Evolutionary conservation across 92 coral and sea anemone genomes (phyloP), one percentile per base, ranked within the genome.

Genomic region (Montipora capitata): DNA sequence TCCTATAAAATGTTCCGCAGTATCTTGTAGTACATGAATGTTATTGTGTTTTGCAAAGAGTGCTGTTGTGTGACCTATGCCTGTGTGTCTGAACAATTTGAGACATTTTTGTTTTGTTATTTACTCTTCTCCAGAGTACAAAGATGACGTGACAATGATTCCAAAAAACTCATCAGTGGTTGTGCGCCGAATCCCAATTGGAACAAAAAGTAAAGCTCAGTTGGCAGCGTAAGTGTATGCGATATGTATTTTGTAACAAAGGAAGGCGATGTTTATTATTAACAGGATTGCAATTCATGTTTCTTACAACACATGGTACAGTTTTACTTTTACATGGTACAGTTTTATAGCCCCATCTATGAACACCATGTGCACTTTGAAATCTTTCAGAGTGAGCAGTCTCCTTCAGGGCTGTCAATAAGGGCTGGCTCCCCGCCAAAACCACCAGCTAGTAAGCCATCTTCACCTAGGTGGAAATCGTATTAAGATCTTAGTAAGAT

Each of bases 91-190:
- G 15, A 13, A 14, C 9, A 17, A n/a, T 63, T 4, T 48, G 52
- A 48, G 52, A 48, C 52, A 48, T 48, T n/a, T 5, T 17, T 63
- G 35, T 4, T 17, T 63, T 6, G 7, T 77, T 57, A 4, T 86
- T 78, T 71, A 15, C 40, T 16, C 58, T 80, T 62, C 58, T 56
- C 65, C 44, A 98, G 99, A 85, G 78, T 98, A 98, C 86, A 96
- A 96, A 91, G 99, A 98, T 77, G 98, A 98, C 66, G 74, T 80
- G 40, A 94, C 93, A 16, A 96, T 92, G 88, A 98, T 98, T 61
- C 99, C 99, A 1, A 98, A 96, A 88, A 98, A 98, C 91, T 96
- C 99, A 14, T 98, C 99, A 2, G 99, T 98, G 76, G 91, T 98
- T 48, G 90, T 98, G n/a, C 92, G 98, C 78, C 93, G 99, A 40